Evolutionary conservation across 2,888 invertebrate genomes (phyloP).

Genomic region (Salpingus planirostris): DNA sequence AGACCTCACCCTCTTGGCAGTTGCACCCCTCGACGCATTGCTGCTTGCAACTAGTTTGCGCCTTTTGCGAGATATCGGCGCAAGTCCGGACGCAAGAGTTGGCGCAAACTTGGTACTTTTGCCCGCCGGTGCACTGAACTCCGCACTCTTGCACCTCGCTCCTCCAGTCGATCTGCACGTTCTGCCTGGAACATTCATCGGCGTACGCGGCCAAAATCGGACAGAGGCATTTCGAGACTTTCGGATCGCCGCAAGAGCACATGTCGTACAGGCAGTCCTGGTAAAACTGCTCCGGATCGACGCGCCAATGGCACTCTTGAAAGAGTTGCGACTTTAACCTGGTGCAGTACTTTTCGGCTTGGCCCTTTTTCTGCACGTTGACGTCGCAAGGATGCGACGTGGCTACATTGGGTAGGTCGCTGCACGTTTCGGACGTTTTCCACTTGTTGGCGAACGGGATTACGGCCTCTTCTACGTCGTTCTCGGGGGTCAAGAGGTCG

Average conservation of each 20-base stretch:
- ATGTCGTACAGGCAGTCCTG: slow-evolving; percentile 79
- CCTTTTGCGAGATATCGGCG: slow-evolving; percentile 48
- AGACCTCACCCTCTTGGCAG: slow-evolving; percentile 68
- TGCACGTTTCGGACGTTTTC: slow-evolving; percentile 72
- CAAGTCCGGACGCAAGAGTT: slow-evolving; percentile 74
- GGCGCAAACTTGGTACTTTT: slow-evolving; percentile 77
- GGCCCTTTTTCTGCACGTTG: slow-evolving; percentile 59
- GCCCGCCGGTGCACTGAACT: slow-evolving; percentile 64
- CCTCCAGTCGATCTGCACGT: slow-evolving; percentile 70
- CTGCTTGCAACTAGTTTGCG: slow-evolving; percentile 49
- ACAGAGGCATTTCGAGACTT: slow-evolving; percentile 58
- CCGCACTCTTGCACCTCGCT: slow-evolving; percentile 68
- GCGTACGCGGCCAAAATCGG: slow-evolving; percentile 79
- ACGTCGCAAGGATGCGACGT: slow-evolving; percentile 62
- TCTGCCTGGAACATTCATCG: slow-evolving; percentile 65
- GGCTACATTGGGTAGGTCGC: slow-evolving; percentile 50
- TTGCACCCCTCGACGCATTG: slow-evolving; percentile 85
- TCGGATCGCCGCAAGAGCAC: slow-evolving; percentile 68
- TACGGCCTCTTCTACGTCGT: slow-evolving; percentile 71
- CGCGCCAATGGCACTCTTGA: slow-evolving; percentile 27
- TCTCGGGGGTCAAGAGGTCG: slow-evolving; percentile 80
- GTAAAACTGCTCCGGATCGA: slow-evolving; percentile 46
- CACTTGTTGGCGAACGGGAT: slow-evolving; percentile 83
- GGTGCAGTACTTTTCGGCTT: slow-evolving; percentile 64
- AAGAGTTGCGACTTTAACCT: slow-evolving; percentile 60